phyloP scores from a whole-genome alignment of 2,797 vertebrate genomes.

The Centropyge bicolor region DNA sequence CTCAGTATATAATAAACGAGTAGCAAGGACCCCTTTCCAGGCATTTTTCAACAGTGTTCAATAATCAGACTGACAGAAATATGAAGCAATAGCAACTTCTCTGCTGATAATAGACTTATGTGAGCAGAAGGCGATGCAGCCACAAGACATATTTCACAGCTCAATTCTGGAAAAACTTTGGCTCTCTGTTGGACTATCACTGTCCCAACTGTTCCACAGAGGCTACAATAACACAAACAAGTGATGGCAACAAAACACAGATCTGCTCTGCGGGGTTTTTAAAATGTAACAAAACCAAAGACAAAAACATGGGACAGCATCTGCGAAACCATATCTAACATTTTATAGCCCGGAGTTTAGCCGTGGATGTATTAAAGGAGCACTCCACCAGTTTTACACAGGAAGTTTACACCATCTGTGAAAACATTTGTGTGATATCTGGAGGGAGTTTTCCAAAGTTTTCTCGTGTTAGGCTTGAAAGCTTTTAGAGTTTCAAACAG shows the following conservation, averaged over 20 bases:
- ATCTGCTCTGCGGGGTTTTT: neutral
- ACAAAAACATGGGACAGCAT: neutral
- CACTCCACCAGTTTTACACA: neutral
- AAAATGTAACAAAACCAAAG: neutral
- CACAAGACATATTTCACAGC: neutral
- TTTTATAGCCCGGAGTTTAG: neutral
- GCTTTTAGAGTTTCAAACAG: neutral
- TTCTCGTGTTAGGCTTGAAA: neutral
- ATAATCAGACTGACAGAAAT: slow-evolving; percentile 4
- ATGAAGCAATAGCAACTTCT: neutral
- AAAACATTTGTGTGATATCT: slow-evolving; percentile 8
- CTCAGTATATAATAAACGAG: neutral
- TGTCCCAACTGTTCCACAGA: neutral
- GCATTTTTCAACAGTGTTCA: slow-evolving; percentile 1
- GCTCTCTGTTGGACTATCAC: neutral
- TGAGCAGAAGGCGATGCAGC: neutral
- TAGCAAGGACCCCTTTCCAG: neutral
- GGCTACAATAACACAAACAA: neutral
- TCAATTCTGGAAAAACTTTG: neutral
- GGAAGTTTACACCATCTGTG: neutral
- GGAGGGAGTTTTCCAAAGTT: neutral
- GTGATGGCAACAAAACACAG: neutral
- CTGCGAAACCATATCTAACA: neutral
- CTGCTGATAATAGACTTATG: neutral
- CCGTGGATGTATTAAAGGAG: neutral